Evolutionary conservation across 2,113 vertebrate species (phyloP).

Genomic region (Rhea pennata): DNA sequence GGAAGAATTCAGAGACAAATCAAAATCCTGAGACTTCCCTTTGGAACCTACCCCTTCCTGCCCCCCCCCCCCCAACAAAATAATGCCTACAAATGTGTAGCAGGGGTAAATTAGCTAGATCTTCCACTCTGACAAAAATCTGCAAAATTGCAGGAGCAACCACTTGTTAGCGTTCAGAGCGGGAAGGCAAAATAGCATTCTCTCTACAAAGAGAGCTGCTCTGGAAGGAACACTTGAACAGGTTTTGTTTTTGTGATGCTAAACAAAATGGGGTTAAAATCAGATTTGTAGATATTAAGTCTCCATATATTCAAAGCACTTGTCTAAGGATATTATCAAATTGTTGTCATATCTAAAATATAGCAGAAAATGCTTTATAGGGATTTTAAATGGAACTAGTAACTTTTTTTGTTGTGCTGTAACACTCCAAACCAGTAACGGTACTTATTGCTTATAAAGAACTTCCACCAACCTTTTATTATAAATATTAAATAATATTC

Average conservation of each 20-base stretch:
- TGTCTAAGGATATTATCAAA: background rate
- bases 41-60: background rate
- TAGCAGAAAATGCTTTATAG: background rate
- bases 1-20: background rate
- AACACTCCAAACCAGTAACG: background rate
- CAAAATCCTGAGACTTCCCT: background rate
- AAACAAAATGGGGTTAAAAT: background rate
- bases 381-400: background rate
- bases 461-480: background rate
- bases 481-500: background rate
- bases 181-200: background rate
- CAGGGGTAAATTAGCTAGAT: background rate
- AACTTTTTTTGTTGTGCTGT: background rate
- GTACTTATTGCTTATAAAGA: background rate
- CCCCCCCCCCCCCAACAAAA: background rate
- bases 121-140: background rate
- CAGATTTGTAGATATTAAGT: background rate
- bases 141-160: background rate
- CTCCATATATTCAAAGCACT: background rate
- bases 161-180: background rate
- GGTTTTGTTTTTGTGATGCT: background rate
- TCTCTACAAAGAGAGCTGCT: background rate
- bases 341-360: background rate
- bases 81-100: background rate
- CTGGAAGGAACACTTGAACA: background rate